These are phyloP conservation scores for Drosophila asahinai DNA, from an alignment of 1,140 invertebrate species.

Conservation along the genomic window DNA sequence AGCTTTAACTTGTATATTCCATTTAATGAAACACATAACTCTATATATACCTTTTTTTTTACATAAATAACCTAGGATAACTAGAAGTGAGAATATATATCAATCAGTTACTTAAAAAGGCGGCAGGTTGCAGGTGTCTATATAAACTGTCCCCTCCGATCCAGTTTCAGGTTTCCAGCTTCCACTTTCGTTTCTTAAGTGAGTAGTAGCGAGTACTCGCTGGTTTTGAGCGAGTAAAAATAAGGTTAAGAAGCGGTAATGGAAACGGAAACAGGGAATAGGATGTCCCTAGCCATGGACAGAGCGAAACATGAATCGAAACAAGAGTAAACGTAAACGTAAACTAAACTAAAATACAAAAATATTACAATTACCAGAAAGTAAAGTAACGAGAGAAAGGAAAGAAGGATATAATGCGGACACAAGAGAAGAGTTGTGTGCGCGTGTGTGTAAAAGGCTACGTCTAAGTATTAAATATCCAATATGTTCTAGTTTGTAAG, in stretches of 20 bases:
- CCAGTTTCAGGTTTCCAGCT: neutral
- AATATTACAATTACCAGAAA: slow-evolving; percentile 4
- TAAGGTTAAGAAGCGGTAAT: neutral
- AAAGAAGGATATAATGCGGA: slow-evolving; percentile 19
- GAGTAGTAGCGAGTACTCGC: neutral
- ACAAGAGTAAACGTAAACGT: slow-evolving; percentile 11
- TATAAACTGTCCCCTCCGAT: slow-evolving; percentile 9
- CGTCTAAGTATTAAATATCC: slow-evolving; percentile 81
- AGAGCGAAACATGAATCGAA: slow-evolving; percentile 51
- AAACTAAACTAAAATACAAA: slow-evolving; percentile 16
- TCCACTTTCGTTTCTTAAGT: slow-evolving; percentile 6
- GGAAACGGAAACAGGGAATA: slow-evolving; percentile 9
- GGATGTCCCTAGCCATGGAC: slow-evolving; percentile 24
- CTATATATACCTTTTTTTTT: slow-evolving; percentile 13
- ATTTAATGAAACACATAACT: slow-evolving; percentile 51
- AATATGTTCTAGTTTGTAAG: slow-evolving; percentile 74
- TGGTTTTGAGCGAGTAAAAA: neutral
- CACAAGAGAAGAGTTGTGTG: slow-evolving; percentile 11
- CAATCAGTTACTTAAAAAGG: slow-evolving; percentile 68
- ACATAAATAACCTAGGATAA: slow-evolving; percentile 27
- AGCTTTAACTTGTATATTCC: slow-evolving; percentile 73
- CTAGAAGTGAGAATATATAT: slow-evolving; percentile 31
- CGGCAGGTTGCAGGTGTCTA: slow-evolving; percentile 11
- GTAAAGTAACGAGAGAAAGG: slow-evolving; percentile 3
- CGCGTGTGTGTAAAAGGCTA: slow-evolving; percentile 65